Base-by-base conservation (phyloP, 2,797 vertebrate genomes). In the Leptoclinus maculatus region DNA sequence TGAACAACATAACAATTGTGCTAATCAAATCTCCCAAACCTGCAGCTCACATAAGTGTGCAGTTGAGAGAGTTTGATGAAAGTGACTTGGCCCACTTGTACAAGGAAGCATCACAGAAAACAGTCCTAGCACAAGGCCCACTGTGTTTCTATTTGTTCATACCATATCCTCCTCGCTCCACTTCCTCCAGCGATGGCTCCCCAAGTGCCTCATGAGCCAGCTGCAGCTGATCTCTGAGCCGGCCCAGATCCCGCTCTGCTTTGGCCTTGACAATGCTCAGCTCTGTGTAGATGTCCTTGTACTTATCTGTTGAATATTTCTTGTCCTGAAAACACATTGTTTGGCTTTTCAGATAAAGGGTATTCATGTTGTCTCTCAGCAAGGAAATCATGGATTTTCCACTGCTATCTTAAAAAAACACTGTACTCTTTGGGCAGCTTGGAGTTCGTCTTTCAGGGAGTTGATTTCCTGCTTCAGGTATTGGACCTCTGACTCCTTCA, bases 281-380 rank as follows among this genome's bases (percentile, higher is more conserved):
- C 89, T 96, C 96, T 1, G 95, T 96, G 92, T 96, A 96, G 83
- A 96, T 96, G 92, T 96, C 96, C 87, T 96, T 96, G 89, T 96
- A 96, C 86, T 96, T 96, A 89, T 96, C 96, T 0, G 95, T 95
- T 34, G 96, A 89, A 68, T 96, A 96, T 58, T 96, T 96, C 85
- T 96, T 96, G 86, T 96, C 96, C 96, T 96, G 65, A 29, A 82
- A 89, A 80, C 47, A 89, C 57, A 88, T 36, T 34, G 32, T 82
- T 70, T 51, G 39, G 16, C 41, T 45, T 38, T 57, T 88, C 7
- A 86, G 76, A 80, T 45, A 17, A 59, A 78, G 2, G 25, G 19
- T 8, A 6, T n/a, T 53, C 21, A 3, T 17, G 29, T 58, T 0
- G 5, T 45, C 27, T n/a, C 9, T 60, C 5, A 66, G 38, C 21